These are phyloP conservation scores for Ictalurus punctatus DNA, from an alignment of 2,113 vertebrate genomes.

Conservation along the genomic window DNA sequence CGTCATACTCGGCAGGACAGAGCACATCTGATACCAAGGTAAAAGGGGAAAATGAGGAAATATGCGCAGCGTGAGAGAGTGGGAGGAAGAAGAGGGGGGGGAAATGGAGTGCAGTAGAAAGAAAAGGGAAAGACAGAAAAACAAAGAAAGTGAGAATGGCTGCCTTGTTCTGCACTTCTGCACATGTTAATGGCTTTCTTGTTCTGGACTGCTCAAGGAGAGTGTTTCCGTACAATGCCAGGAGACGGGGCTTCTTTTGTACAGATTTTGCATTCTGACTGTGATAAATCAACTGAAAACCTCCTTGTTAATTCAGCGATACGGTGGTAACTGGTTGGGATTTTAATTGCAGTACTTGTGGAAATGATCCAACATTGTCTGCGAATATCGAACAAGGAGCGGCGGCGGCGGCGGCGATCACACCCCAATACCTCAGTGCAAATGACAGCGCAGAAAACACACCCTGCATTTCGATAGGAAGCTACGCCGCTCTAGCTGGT, in stretches of 20 bases:
- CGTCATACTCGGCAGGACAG: constrained; percentile 38
- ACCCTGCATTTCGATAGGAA: background rate
- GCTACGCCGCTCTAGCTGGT: background rate
- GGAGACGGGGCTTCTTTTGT: background rate
- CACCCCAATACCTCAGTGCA: background rate
- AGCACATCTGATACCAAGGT: constrained; percentile 49
- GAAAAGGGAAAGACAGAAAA: background rate
- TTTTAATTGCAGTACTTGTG: background rate
- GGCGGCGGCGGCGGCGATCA: background rate
- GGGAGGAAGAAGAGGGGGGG: background rate
- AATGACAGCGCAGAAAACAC: background rate
- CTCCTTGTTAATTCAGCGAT: constrained; percentile 6
- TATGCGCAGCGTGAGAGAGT: background rate
- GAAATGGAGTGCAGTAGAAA: background rate
- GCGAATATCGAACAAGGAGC: constrained; percentile 8
- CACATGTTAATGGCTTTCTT: constrained; percentile 31
- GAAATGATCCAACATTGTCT: constrained; percentile 23
- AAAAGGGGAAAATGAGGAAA: constrained; percentile 40
- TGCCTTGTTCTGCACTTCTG: constrained; percentile 26
- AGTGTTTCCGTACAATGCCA: background rate
- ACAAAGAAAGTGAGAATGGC: background rate
- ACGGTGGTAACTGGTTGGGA: background rate
- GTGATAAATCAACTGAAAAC: background rate
- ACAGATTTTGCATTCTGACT: background rate
- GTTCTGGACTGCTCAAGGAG: constrained; percentile 13